Conservation (phyloP, 2,113 vertebrate genomes). For the Xyliphius kryptos region DNA sequence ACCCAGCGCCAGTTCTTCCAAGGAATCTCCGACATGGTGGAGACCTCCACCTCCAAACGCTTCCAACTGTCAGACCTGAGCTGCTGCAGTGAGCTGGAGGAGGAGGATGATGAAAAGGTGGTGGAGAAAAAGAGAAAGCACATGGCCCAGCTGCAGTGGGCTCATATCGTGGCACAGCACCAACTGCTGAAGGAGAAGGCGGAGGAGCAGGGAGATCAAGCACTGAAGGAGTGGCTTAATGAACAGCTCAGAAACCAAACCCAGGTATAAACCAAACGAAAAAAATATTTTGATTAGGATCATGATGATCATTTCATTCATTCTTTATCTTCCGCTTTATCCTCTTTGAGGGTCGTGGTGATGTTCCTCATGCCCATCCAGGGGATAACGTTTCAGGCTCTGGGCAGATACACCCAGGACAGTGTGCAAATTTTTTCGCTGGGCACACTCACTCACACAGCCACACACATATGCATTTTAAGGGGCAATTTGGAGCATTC, state of each 20-base stretch:
- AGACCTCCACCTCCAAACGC: conserved; percentile 65
- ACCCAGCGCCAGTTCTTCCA: conserved; percentile 68
- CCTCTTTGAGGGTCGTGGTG: too few relatives aligned
- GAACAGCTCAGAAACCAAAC: conserved; percentile 60
- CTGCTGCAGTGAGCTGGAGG: conserved; percentile 46
- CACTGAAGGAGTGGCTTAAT: conserved; percentile 67
- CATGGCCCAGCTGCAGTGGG: conserved; percentile 72
- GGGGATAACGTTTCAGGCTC: too few relatives aligned
- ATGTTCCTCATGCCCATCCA: too few relatives aligned
- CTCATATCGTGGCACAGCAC: conserved; percentile 70
- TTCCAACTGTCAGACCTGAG: conserved; percentile 67
- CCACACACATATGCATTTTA: too few relatives aligned
- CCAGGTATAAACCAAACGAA: conserved; percentile 47
- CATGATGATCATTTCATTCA: too few relatives aligned
- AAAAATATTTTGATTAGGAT: too few relatives aligned
- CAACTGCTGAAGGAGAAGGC: conserved; percentile 72
- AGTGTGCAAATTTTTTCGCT: too few relatives aligned
- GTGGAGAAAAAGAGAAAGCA: conserved; percentile 62
- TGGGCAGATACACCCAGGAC: too few relatives aligned
- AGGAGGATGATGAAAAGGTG: conserved; percentile 32
- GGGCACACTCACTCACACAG: too few relatives aligned
- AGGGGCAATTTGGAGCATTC: too few relatives aligned
- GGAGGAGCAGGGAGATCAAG: conserved; percentile 62
- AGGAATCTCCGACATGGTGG: conserved; percentile 61
- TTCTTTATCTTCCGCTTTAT: too few relatives aligned